Evolutionary conservation across 1,140 invertebrate genomes (phyloP), one percentile per base, ranked within the genome.

Genomic region (Drosophila baimaii): DNA sequence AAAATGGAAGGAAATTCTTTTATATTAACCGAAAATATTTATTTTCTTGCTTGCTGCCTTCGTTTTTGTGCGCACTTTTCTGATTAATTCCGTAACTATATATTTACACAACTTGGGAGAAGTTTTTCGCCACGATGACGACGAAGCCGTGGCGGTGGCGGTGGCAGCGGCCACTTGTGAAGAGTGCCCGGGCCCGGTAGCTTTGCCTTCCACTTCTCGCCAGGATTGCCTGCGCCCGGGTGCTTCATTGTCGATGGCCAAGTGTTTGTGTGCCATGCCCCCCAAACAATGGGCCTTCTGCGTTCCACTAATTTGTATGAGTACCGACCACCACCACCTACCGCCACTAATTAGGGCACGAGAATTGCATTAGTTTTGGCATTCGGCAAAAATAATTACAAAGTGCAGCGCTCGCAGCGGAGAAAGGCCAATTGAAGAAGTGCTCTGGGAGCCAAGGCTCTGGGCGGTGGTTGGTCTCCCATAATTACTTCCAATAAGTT

Each of bases 1-100:
- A 44, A 73, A 62, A 41, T 25, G n/a, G 41, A n/a, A 39, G 31
- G 57, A 82, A 73, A 65, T 69, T 79, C 79, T 54, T 69, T 83
- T 83, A 83, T 86, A 88, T 88, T 80, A 83, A 88, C 84, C 66
- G 62, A 89, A 89, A 88, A 83, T 89, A 89, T 88, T 83, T 89
- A 70, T 89, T 89, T 77, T 85, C 68, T 74, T 85, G 52, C 68
- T 69, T 51, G 56, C 31, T 57, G 46, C 46, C 52, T 63, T 80
- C 44, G 43, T 79, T 75, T 71, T 55, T 62, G 37, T 54, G 68
- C 41, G 79, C 82, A 86, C 66, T 86, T 88, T 86, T 85, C 74
- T 88, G 80, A 88, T 88, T 88, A 88, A 88, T 86, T 79, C 83
- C 83, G 46, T 88, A 72, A 73, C 65, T 72, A 86, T 77, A 88